Base-by-base conservation (phyloP, 2,797 vertebrate genomes). In the Chromobotia macracanthus region DNA sequence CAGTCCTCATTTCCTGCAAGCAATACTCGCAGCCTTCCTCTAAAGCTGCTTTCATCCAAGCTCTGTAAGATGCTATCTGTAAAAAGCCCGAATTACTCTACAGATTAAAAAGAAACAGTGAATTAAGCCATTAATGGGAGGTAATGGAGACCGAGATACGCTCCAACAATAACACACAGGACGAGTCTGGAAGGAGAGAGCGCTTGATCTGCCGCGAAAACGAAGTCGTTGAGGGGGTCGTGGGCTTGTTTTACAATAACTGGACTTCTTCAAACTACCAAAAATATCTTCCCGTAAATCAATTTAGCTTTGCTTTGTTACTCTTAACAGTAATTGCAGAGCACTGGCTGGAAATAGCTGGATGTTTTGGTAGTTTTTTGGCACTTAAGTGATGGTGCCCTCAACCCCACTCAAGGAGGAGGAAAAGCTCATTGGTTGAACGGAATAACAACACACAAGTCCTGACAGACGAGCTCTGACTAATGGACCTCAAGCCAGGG, bases 231-330 rank as follows among this genome's bases (percentile, higher is more conserved):
- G 60, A 13, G 60, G 9, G 55, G 53, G 46, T 31, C 16, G 21
- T 10, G n/a, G 82, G 81, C 84, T 89, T 81, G 81, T 84, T 84
- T 85, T 83, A 84, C 83, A 87, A 79, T 87, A 88, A 92, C 86
- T 90, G 88, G 85, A 89, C 82, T 89, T 87, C 86, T 87, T 87
- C 85, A 86, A 89, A 88, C 87, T 89, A 82, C 3, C 61, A 79
- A 87, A 91, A 91, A 91, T 88, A 87, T 90, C 89, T 87, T 86
- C 90, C 88, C 84, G 88, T 86, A 91, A 91, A 92, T 91, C 90
- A 88, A 90, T 91, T 91, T 89, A 91, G 90, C 85, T 90, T 86
- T 85, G 88, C 86, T 82, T 88, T 83, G 89, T 90, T 89, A 81
- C 83, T 41, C 88, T 88, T 87, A 87, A 87, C 78, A 87, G 88